phyloP scores from a whole-genome alignment of 2,797 vertebrate genomes.

The Paguma larvata region DNA sequence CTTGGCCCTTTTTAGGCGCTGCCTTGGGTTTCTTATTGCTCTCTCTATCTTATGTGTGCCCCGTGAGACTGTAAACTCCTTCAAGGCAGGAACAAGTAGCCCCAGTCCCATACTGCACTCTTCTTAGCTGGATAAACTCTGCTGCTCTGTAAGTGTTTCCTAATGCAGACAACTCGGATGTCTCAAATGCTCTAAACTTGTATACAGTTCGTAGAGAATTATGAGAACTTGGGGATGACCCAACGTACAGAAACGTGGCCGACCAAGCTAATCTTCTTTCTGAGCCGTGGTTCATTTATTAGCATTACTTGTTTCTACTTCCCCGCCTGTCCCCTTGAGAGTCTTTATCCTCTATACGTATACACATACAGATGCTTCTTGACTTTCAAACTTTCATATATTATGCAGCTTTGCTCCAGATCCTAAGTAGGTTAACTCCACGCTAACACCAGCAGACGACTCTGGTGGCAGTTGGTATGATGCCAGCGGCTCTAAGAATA shows the following conservation, averaged over 20 bases:
- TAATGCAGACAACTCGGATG: background rate
- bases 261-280: background rate
- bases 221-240: background rate
- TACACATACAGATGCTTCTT: background rate
- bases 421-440: background rate
- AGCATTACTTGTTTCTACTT: background rate
- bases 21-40: background rate
- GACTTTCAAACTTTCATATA: background rate
- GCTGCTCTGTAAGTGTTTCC: background rate
- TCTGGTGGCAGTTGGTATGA: background rate
- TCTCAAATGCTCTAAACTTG: background rate
- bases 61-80: background rate
- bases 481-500: background rate
- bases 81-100: background rate
- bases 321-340: background rate
- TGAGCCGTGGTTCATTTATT: background rate
- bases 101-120: background rate
- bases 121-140: slow-evolving; percentile 40
- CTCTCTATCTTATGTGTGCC: background rate
- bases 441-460: background rate
- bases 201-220: background rate
- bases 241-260: background rate
- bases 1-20: background rate
- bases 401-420: background rate
- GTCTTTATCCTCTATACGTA: background rate